Evolutionary conservation across 2,888 invertebrate species (phyloP).

Genomic region (Serripes groenlandicus): DNA sequence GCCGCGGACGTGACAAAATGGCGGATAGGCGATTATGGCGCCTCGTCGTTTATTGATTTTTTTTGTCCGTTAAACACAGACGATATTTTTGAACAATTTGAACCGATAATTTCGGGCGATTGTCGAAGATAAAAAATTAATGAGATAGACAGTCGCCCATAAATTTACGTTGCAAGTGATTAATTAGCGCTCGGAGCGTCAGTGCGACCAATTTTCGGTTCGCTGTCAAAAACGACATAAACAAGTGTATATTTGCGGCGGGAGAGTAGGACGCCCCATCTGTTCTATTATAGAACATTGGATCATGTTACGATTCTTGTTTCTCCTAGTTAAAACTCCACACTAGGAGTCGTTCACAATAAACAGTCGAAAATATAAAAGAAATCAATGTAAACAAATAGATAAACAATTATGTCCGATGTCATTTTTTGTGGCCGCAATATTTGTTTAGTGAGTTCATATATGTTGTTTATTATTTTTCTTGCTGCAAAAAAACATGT

Average conservation of each 20-base stretch:
- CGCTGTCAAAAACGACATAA: constrained; percentile 24
- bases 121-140: constrained; percentile 15
- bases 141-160: constrained; percentile 25
- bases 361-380: too few species aligned
- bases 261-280: too few species aligned
- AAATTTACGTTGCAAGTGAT: constrained; percentile 22
- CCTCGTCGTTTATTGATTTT: constrained; percentile 7
- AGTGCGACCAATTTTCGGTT: background rate
- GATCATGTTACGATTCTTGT: too few species aligned
- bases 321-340: too few species aligned
- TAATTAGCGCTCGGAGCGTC: constrained; percentile 23
- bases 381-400: too few species aligned
- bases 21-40: constrained; percentile 13
- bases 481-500: too few species aligned
- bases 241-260: constrained; percentile 16
- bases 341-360: too few species aligned
- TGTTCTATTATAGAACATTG: too few species aligned
- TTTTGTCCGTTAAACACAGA: constrained; percentile 1
- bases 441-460: too few species aligned
- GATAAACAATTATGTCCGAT: too few species aligned
- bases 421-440: too few species aligned
- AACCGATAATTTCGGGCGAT: constrained; percentile 12
- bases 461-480: too few species aligned
- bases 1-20: constrained; percentile 16
- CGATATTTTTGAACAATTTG: constrained; percentile 16